Conservation (phyloP, 2,888 invertebrate genomes). For the Caenorhabditis drosophilae region DNA sequence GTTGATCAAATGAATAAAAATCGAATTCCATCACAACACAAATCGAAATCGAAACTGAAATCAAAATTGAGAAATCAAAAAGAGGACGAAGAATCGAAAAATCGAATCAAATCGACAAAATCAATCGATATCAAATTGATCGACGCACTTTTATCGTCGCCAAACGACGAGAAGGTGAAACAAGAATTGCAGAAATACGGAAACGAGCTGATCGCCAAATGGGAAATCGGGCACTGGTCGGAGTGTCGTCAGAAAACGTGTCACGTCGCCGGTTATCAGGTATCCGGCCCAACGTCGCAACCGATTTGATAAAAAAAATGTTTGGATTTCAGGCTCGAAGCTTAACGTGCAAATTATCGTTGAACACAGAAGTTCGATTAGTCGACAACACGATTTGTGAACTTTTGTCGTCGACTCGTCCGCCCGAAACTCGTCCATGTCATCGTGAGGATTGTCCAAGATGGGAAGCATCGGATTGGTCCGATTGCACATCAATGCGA, state of each 20-base stretch:
- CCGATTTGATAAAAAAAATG: not conserved
- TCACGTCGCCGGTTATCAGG: slow-evolving; percentile 50
- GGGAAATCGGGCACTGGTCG: slow-evolving; percentile 51
- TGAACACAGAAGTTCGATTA: slow-evolving; percentile 27
- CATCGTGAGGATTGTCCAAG: slow-evolving; percentile 56
- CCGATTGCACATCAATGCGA: slow-evolving; percentile 51
- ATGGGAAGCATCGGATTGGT: slow-evolving; percentile 64
- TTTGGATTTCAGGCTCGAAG: slow-evolving; percentile 28
- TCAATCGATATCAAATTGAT: slow-evolving; percentile 33
- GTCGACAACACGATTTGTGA: slow-evolving; percentile 48
- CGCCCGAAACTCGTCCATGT: slow-evolving; percentile 61
- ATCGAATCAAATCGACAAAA: not conserved
- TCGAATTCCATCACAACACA: too few relatives aligned
- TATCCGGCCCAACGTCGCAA: not conserved
- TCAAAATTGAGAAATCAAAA: too few relatives aligned
- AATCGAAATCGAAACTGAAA: too few relatives aligned
- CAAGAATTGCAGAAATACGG: slow-evolving; percentile 37
- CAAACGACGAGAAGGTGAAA: slow-evolving; percentile 35
- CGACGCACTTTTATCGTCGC: slow-evolving; percentile 36
- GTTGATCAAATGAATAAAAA: too few relatives aligned
- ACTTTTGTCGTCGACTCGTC: slow-evolving; percentile 37
- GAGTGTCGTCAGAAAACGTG: slow-evolving; percentile 53
- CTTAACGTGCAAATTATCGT: slow-evolving; percentile 29
- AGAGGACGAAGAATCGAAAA: too few relatives aligned
- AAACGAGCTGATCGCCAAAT: slow-evolving; percentile 35